Evolutionary conservation across 2,888 invertebrate species (phyloP).

Genomic region (Lasioglossum zephyrum): DNA sequence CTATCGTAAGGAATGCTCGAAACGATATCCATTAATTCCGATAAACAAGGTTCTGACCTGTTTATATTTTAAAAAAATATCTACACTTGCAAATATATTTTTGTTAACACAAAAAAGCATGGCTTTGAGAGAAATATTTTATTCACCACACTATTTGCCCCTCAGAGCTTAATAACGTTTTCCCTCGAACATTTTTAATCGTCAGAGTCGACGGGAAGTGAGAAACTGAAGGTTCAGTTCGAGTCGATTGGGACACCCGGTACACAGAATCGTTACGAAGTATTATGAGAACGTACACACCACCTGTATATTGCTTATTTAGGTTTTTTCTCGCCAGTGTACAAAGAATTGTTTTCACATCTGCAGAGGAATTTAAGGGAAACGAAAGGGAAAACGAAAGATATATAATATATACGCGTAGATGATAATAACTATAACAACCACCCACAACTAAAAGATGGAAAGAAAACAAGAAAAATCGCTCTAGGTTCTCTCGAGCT

Average conservation of each 20-base stretch:
- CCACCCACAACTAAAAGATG: not conserved
- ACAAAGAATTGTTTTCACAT: constrained; percentile 52
- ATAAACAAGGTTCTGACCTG: not conserved
- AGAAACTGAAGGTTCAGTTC: not conserved
- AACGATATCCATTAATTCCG: not conserved
- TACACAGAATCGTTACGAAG: constrained; percentile 61
- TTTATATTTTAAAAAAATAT: not conserved
- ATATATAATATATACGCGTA: not conserved
- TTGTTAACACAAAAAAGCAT: not conserved
- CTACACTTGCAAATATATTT: not conserved
- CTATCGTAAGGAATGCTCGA: not conserved
- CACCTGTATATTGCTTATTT: constrained; percentile 60
- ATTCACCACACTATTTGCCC: not conserved
- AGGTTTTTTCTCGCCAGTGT: constrained; percentile 57
- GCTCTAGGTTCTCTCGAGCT: constrained; percentile 24
- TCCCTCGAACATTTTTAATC: not conserved
- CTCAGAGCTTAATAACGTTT: not conserved
- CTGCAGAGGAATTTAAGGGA: constrained; percentile 37
- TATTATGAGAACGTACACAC: constrained; percentile 47
- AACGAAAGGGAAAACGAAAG: not conserved
- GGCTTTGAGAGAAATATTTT: not conserved
- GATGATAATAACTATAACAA: constrained; percentile 8
- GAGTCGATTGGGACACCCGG: not conserved
- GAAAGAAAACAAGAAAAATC: not conserved
- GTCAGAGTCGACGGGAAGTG: not conserved